Evolutionary conservation across 2,888 invertebrate genomes (phyloP), one percentile per base, ranked within the genome.

Genomic region (Chloromyia formosa): DNA sequence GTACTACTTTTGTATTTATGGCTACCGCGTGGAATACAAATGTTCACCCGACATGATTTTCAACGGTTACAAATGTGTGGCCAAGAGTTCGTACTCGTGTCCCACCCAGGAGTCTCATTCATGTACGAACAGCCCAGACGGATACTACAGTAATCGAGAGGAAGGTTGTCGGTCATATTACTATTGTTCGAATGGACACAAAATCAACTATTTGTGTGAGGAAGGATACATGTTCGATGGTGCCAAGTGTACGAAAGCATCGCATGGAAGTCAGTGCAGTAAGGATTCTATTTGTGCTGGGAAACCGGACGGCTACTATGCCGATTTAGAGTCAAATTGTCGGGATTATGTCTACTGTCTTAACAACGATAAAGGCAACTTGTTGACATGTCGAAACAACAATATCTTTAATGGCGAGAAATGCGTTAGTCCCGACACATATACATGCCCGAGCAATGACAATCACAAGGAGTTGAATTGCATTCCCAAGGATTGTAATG

Each of bases 291-390:
- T 76, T 18, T 90, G 90, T 80, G 80, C 83, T 3, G 86, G 86
- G 0, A 86, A 87, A 74, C 78, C 86, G 1, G 87, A 89, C 78
- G 90, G 90, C 0, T 90, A 90, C 80, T 88, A 89, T 79, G 84
- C 87, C 0, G 89, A 90, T 79, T 79, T 86, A 10, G 85, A 87
- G 74, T 86, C 88, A 0, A 87, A 86, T 76, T 89, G 89, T 78
- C 86, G 86, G 77, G 88, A 88, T 79, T 90, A 89, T 81, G 88
- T 88, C 80, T 90, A 87, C 83, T 90, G 90, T 82, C 86, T 88
- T 77, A 87, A 87, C 45, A 87, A 87, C 0, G 88, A 89, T 78
- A 86, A 88, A 18, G 82, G 89, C 16, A 87, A 87, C 1, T 88
- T 89, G 0, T 80, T 89, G 1, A 87, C 88, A 0, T 90, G 90